Conservation (phyloP, 1,140 invertebrate species). For the Neotoxoptera formosana region DNA sequence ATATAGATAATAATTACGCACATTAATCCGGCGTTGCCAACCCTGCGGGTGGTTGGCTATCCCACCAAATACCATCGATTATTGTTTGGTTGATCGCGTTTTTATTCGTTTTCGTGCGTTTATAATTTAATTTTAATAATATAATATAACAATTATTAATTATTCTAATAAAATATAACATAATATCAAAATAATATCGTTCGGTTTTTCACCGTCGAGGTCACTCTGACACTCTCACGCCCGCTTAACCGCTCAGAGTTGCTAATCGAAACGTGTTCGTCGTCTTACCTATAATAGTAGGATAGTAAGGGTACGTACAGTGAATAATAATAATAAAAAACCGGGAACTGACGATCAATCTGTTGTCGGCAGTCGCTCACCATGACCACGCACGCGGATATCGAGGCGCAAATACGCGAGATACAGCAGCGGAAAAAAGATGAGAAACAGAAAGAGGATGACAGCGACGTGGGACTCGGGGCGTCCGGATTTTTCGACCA, state of each 20-base stretch:
- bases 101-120: background rate
- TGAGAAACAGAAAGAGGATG: slow-evolving; percentile 68
- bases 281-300: background rate
- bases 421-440: slow-evolving; percentile 89
- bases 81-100: slow-evolving; percentile 13
- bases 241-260: background rate
- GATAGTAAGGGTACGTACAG: background rate
- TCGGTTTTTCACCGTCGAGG: background rate
- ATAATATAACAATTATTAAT: background rate
- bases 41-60: background rate
- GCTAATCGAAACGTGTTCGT: background rate
- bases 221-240: too few relatives aligned
- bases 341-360: background rate
- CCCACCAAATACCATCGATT: slow-evolving; percentile 23
- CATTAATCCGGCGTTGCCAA: background rate
- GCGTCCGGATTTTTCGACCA: slow-evolving; percentile 90
- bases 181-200: background rate
- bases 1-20: background rate
- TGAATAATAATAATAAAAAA: background rate
- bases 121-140: background rate
- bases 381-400: slow-evolving; percentile 71
- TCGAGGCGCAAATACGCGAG: slow-evolving; percentile 91
- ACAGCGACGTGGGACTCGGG: slow-evolving; percentile 80
- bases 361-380: background rate
- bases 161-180: background rate